phyloP scores from a whole-genome alignment of 2,113 vertebrate species.

The Pseudopodoces humilis region DNA sequence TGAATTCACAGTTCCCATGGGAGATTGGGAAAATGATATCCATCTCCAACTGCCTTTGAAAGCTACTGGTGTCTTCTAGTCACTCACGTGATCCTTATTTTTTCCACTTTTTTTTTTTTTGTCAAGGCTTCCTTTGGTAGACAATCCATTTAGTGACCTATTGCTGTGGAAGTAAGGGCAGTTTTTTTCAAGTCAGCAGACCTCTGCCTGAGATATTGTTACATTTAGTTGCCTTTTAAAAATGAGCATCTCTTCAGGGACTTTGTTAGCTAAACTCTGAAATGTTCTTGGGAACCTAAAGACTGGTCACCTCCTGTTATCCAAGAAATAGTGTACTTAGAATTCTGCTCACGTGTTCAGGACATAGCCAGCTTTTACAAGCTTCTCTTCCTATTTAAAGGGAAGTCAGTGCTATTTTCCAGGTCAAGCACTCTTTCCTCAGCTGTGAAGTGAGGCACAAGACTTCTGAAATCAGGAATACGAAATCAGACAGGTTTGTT shows the following conservation, averaged over 20 bases:
- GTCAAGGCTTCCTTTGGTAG: background rate
- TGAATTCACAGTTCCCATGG: background rate
- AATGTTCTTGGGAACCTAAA: background rate
- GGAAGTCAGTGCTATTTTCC: background rate
- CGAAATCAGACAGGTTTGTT: background rate
- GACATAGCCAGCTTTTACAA: background rate
- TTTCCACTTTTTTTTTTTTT: background rate
- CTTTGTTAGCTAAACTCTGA: background rate
- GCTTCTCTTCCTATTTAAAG: background rate
- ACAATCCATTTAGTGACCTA: slow-evolving; percentile 18
- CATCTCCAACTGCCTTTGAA: background rate
- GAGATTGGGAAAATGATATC: background rate
- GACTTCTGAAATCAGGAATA: background rate
- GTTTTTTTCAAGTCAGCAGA: slow-evolving; percentile 44
- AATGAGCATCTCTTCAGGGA: slow-evolving; percentile 10
- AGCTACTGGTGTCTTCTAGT: background rate
- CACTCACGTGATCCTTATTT: background rate
- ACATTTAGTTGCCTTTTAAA: slow-evolving; percentile 10
- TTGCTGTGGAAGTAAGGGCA: background rate
- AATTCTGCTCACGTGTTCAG: background rate
- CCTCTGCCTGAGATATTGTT: background rate
- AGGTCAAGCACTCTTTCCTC: background rate
- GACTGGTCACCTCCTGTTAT: background rate
- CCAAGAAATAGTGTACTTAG: background rate
- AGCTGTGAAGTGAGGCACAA: background rate